phyloP scores from a whole-genome alignment of 2,888 invertebrate species.

The Pecten maximus region DNA sequence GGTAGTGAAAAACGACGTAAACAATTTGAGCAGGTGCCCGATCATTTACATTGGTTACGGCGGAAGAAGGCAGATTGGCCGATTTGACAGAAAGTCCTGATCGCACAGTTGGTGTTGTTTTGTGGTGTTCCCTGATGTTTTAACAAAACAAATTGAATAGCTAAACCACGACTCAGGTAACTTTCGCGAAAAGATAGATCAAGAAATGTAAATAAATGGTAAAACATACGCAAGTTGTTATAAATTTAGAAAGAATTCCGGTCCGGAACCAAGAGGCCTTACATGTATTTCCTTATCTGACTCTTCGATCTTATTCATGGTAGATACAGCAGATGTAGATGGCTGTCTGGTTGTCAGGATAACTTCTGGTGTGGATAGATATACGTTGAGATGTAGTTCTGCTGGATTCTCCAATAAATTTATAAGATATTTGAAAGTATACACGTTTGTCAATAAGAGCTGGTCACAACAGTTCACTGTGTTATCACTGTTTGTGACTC shows the following conservation, averaged over 20 bases:
- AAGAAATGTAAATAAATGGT: not conserved
- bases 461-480: too few species aligned
- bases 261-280: not conserved
- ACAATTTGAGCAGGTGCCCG: slow-evolving; percentile 1
- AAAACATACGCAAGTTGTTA: not conserved
- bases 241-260: not conserved
- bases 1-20: not conserved
- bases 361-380: too few species aligned
- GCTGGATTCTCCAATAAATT: too few species aligned
- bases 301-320: too few species aligned
- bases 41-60: slow-evolving; percentile 35
- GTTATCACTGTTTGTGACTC: too few species aligned
- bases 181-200: not conserved
- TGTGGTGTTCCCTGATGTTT: not conserved
- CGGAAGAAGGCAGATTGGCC: not conserved
- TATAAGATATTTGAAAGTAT: too few species aligned
- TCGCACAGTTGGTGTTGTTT: not conserved
- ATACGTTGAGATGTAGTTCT: too few species aligned
- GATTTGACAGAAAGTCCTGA: not conserved
- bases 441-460: too few species aligned
- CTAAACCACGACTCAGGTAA: not conserved
- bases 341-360: too few species aligned
- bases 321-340: too few species aligned
- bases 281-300: too few species aligned
- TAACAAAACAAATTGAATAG: not conserved